Conservation (phyloP, 2,888 invertebrate genomes). For the Abscondita cerata region DNA sequence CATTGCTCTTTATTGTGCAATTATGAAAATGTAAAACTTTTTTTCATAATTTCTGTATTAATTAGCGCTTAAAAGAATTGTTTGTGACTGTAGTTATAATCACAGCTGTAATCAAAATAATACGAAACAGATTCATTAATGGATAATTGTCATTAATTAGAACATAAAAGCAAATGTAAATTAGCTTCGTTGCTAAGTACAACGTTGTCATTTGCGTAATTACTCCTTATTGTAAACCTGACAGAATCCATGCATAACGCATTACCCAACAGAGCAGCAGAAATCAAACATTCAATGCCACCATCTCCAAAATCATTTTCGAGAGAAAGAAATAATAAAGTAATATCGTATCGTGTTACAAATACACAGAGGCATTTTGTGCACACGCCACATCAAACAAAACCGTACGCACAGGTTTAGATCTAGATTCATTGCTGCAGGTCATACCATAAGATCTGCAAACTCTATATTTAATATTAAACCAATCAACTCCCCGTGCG, state of each 20-base stretch:
- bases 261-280: no score
- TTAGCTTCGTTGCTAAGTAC: slow-evolving; percentile 26
- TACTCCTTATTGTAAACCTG: slow-evolving; percentile 27
- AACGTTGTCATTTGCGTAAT: slow-evolving; percentile 31
- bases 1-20: no score
- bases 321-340: not conserved
- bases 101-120: no score
- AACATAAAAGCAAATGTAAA: slow-evolving; percentile 28
- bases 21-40: no score
- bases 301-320: not conserved
- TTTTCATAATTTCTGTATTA: no score
- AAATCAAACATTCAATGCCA: no score
- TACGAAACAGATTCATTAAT: slow-evolving; percentile 15
- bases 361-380: no score
- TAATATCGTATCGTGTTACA: not conserved
- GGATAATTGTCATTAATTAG: slow-evolving; percentile 27
- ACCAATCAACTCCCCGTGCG: slow-evolving; percentile 44
- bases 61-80: no score
- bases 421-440: slow-evolving; percentile 26
- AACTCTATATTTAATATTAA: slow-evolving; percentile 46
- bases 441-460: slow-evolving; percentile 25
- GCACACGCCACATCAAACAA: slow-evolving; percentile 31
- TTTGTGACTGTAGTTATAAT: no score
- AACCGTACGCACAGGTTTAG: slow-evolving; percentile 26
- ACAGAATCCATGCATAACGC: slow-evolving; percentile 11